Conservation (phyloP, 2,113 vertebrate species). For the Rousettus leschenaultii region DNA sequence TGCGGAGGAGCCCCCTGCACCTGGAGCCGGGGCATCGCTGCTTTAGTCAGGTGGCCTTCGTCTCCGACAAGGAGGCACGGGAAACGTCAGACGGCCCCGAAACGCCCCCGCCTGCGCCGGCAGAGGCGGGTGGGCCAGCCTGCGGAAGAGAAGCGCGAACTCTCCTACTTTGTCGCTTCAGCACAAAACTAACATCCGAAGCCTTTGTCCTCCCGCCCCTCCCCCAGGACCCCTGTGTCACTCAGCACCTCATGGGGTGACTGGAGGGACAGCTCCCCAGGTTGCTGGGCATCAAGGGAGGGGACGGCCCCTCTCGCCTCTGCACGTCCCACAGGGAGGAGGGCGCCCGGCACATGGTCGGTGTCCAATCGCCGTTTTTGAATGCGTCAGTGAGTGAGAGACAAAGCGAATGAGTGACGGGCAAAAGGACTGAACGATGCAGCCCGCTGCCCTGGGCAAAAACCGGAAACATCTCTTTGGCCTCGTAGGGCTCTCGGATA, state of each 20-base stretch:
- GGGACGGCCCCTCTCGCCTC: not conserved
- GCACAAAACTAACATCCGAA: not conserved
- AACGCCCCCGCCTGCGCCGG: not conserved
- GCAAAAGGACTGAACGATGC: not conserved
- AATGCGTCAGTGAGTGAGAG: not conserved
- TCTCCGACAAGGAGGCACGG: slow-evolving; percentile 15
- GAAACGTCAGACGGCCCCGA: not conserved
- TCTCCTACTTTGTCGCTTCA: not conserved
- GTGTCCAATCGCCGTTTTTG: not conserved
- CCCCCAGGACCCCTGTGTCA: not conserved
- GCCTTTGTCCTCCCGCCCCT: not conserved
- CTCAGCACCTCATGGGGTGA: not conserved
- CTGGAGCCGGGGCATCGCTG: slow-evolving; percentile 33
- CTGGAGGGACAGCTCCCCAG: not conserved
- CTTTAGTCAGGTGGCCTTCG: slow-evolving; percentile 22
- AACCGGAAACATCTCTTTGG: not conserved
- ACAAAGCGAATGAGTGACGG: not conserved
- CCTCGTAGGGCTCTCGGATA: not conserved
- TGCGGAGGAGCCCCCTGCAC: slow-evolving; percentile 48
- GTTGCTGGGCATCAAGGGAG: not conserved
- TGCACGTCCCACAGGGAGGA: not conserved
- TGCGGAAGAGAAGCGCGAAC: not conserved
- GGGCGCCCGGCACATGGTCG: not conserved
- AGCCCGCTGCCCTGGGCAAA: not conserved
- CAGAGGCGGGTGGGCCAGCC: not conserved